A percentile compares a stretch with the other conserved stretches of the same genome.
These are phyloP conservation scores for Grammomys dolichurus DNA, from an alignment of 2,113 vertebrate species.

Conservation along the genomic window DNA sequence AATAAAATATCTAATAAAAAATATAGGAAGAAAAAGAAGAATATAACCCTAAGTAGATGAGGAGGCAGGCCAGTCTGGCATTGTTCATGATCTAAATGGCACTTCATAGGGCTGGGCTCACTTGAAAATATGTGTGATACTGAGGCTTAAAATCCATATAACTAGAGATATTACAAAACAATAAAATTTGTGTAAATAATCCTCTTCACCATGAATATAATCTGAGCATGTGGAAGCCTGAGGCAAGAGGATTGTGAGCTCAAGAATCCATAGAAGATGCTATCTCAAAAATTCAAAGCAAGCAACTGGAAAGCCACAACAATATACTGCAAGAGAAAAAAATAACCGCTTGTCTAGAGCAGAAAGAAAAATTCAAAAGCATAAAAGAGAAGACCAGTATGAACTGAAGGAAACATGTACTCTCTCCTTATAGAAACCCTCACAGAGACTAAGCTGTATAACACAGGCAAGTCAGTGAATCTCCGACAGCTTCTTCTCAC, in stretches of 20 bases:
- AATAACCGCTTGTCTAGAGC: no score
- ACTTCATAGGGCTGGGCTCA: not conserved
- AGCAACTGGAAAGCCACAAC: not conserved
- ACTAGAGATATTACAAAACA: not conserved
- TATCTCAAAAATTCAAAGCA: not conserved
- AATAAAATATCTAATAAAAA: no score
- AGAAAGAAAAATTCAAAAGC: not conserved
- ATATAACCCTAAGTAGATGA: no score
- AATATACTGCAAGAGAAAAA: no score
- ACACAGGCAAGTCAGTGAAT: not conserved
- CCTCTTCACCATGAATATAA: not conserved
- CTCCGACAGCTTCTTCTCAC: not conserved
- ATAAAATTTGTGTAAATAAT: not conserved
- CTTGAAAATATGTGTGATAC: not conserved
- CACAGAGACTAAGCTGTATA: not conserved
- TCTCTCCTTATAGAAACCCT: not conserved
- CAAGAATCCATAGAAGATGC: no score
- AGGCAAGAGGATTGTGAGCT: not conserved
- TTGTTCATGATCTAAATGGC: not conserved
- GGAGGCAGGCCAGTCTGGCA: not conserved
- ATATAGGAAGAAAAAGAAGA: no score
- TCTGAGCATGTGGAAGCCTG: not conserved
- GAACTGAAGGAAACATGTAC: not conserved
- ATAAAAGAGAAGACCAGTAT: not conserved
- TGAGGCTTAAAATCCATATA: no score